These are phyloP conservation scores for Eriosoma lanigerum DNA, from an alignment of 1,140 invertebrate genomes.

Conservation along the genomic window DNA sequence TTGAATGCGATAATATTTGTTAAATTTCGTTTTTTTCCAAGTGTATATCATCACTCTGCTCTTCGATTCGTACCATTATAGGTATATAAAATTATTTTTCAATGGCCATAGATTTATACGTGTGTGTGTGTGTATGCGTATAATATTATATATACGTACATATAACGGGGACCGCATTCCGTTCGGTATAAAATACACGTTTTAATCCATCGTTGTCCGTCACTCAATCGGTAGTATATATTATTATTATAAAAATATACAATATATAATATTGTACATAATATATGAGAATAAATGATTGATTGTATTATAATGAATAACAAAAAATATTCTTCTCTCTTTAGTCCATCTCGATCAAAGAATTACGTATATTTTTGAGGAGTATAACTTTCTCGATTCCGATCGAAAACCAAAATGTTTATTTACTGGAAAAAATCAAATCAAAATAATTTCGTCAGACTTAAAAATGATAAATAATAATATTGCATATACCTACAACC, in stretches of 20 bases:
- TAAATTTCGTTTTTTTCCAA: too few species aligned
- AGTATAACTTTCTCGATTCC: neutral
- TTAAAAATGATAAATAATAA: too few species aligned
- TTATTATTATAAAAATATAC: too few species aligned
- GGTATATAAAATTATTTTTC: neutral
- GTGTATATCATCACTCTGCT: too few species aligned
- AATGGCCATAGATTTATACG: neutral
- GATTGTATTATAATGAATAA: conserved; percentile 9
- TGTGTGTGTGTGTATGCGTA: neutral
- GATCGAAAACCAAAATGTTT: neutral
- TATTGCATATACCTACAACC: too few species aligned
- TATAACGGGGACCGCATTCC: conserved; percentile 24
- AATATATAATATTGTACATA: too few species aligned
- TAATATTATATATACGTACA: neutral
- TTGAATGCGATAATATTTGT: too few species aligned
- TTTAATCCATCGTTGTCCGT: neutral
- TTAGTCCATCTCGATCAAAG: neutral
- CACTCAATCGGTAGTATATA: too few species aligned
- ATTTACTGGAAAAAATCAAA: too few species aligned
- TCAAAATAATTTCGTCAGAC: too few species aligned
- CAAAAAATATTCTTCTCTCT: too few species aligned
- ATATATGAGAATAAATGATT: neutral
- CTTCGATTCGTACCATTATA: neutral
- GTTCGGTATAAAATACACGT: neutral
- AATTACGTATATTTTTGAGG: too few species aligned